Conservation (phyloP, 2,113 vertebrate species). For the Pionites leucogaster region DNA sequence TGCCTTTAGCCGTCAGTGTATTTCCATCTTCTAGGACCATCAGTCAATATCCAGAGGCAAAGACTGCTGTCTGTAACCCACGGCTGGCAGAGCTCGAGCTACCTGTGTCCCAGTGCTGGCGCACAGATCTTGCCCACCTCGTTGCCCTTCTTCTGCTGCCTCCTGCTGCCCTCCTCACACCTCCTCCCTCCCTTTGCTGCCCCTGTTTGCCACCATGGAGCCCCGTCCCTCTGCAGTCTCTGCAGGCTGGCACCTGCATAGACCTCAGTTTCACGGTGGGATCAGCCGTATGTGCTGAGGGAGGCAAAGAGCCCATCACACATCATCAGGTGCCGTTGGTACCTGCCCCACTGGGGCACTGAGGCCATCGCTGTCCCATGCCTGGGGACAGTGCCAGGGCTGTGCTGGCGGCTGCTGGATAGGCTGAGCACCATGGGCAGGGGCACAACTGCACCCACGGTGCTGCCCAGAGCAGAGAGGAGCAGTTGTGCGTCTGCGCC, state of each 20-base stretch:
- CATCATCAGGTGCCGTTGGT: neutral
- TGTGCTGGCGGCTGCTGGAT: neutral
- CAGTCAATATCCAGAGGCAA: neutral
- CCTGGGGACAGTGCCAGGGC: neutral
- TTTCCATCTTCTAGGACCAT: neutral
- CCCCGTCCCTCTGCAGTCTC: accelerated
- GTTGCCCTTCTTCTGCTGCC: neutral
- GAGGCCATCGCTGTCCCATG: neutral
- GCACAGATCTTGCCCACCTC: neutral
- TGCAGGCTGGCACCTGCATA: neutral
- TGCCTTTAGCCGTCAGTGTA: neutral
- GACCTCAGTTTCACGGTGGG: neutral
- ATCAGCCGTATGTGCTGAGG: accelerated
- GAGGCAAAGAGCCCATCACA: neutral
- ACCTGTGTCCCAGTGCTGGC: neutral
- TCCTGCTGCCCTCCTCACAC: accelerated
- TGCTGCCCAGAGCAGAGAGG: neutral
- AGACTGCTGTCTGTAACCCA: neutral
- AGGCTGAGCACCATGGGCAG: neutral
- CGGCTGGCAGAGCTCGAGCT: accelerated
- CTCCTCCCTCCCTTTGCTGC: neutral
- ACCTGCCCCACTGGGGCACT: accelerated
- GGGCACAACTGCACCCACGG: accelerated
- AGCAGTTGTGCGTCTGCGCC: neutral
- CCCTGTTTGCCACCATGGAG: neutral